These are phyloP conservation scores for Scaptomyza flava DNA, from an alignment of 2,888 invertebrate species.

Conservation along the genomic window DNA sequence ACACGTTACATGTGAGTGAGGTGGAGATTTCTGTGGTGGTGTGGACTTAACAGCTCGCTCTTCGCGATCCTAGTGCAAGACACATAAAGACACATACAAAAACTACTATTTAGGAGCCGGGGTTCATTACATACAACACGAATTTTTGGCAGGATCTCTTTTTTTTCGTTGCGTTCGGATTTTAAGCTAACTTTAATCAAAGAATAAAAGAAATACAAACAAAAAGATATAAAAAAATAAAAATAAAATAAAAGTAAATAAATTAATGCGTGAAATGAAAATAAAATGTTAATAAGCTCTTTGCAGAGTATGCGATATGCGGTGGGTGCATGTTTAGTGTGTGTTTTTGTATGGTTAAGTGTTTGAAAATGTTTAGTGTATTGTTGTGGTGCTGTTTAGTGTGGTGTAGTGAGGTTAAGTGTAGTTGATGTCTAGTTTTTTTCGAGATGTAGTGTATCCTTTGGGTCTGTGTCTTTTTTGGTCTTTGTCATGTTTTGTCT, in stretches of 20 bases:
- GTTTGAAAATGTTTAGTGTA: background rate
- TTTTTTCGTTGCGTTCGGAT: conserved; percentile 18
- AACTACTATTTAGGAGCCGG: conserved; percentile 84
- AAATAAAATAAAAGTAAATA: background rate
- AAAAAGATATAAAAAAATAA: background rate
- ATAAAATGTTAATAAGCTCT: conserved; percentile 13
- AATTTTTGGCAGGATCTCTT: conserved; percentile 41
- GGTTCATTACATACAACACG: conserved; percentile 81
- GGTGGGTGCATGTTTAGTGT: conserved; percentile 7
- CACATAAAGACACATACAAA: conserved; percentile 84
- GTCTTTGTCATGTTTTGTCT: conserved; percentile 6
- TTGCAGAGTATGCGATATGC: conserved; percentile 26
- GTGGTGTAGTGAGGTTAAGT: background rate
- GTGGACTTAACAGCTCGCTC: conserved; percentile 85
- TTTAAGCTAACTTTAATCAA: conserved; percentile 53
- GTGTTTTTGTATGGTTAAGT: background rate
- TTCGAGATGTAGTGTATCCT: background rate
- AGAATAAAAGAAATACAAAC: conserved; percentile 13
- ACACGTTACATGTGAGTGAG: conserved; percentile 87
- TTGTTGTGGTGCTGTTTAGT: background rate
- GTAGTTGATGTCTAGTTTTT: background rate
- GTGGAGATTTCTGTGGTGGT: conserved; percentile 85
- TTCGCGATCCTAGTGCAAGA: conserved; percentile 86
- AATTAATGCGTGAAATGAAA: conserved; percentile 18
- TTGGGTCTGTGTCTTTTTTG: background rate